Conservation (phyloP, 2,113 vertebrate species). For the Datnioides undecimradiatus region DNA sequence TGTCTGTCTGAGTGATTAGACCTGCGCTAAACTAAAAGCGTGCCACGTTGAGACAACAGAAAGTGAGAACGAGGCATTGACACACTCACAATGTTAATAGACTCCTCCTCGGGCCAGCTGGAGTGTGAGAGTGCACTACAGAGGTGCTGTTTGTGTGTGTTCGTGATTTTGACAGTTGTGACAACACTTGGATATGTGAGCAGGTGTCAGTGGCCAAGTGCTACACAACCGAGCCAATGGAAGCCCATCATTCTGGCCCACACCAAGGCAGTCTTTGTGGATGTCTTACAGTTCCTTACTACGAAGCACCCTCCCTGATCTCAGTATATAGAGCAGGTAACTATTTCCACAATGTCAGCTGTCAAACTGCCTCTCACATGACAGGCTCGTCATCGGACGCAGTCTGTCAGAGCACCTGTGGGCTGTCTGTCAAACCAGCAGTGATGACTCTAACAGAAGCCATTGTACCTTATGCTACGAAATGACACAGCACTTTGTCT, state of each 20-base stretch:
- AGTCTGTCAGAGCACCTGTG: constrained; percentile 66
- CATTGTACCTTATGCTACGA: constrained; percentile 21
- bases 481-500: constrained; percentile 30
- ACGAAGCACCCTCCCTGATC: background rate
- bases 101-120: constrained; percentile 30
- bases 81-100: constrained; percentile 33
- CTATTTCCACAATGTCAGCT: constrained; percentile 72
- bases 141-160: background rate
- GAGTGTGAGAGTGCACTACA: constrained; percentile 5
- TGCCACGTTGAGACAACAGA: background rate
- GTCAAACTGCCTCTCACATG: constrained; percentile 53
- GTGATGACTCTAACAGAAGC: constrained; percentile 1
- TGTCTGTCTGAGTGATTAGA: background rate
- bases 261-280: constrained; percentile 57
- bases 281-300: background rate
- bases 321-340: constrained; percentile 52
- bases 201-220: constrained; percentile 72
- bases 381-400: constrained; percentile 34
- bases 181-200: constrained; percentile 57
- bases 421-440: constrained; percentile 65
- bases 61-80: constrained; percentile 34
- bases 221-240: constrained; percentile 33
- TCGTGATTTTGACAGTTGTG: constrained; percentile 58
- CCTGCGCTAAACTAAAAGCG: background rate
- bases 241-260: background rate